These are phyloP conservation scores for Apamea crenata DNA, from an alignment of 2,888 invertebrate species.

Conservation along the genomic window DNA sequence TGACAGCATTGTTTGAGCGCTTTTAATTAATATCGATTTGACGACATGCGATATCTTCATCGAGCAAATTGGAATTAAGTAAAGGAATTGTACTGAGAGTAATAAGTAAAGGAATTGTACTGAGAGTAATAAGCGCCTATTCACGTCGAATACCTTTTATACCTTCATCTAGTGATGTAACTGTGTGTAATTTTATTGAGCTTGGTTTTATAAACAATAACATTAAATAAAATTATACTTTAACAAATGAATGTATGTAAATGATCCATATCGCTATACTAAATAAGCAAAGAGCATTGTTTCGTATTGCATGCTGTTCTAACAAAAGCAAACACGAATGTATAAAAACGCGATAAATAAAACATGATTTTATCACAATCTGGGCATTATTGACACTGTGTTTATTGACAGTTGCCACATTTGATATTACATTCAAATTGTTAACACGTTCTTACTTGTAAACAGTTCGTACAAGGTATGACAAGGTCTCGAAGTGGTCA, in stretches of 20 bases:
- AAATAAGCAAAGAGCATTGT: constrained; percentile 27
- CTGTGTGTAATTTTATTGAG: constrained; percentile 7
- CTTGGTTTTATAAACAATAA: constrained; percentile 9
- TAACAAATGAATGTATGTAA: constrained; percentile 6
- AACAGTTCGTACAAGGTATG: constrained; percentile 74
- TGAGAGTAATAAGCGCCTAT: constrained; percentile 13
- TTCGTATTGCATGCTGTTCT: constrained; percentile 1
- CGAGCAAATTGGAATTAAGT: constrained; percentile 70
- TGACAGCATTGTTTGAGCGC: constrained; percentile 81
- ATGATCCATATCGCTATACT: constrained; percentile 4
- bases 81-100: constrained; percentile 56
- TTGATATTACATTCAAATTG: constrained; percentile 40
- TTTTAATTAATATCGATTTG: constrained; percentile 86
- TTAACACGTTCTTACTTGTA: constrained; percentile 59
- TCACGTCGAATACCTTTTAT: neutral
- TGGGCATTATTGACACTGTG: neutral
- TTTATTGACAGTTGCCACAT: constrained; percentile 43
- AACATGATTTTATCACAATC: constrained; percentile 28
- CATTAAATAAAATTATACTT: neutral
- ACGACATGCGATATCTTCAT: constrained; percentile 77
- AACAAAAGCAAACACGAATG: constrained; percentile 22
- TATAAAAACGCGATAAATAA: constrained; percentile 18
- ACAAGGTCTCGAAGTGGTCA: constrained; percentile 77
- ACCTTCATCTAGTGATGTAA: constrained; percentile 6
- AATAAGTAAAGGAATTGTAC: constrained; percentile 57